Percentiles rank a stretch among this genome's conserved stretches.
These are phyloP conservation scores for Acronicta aceris DNA, from an alignment of 2,888 invertebrate genomes.

Conservation along the genomic window DNA sequence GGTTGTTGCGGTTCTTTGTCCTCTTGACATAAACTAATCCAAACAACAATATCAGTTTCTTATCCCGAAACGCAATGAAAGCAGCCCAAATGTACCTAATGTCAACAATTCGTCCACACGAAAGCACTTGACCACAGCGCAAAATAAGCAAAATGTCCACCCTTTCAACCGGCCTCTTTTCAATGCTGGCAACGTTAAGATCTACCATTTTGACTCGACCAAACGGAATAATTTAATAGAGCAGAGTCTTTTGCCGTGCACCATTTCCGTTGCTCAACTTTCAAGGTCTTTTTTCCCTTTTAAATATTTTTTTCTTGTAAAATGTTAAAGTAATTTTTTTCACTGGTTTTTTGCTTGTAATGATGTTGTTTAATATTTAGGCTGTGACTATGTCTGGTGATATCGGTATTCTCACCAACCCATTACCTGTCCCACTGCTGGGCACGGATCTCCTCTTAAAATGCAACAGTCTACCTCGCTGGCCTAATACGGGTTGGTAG, in stretches of 20 bases:
- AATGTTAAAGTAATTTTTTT: constrained; percentile 26
- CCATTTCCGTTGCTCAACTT: constrained; percentile 68
- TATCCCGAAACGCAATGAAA: constrained; percentile 7
- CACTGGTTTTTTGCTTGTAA: constrained; percentile 24
- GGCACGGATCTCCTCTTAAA: too few relatives aligned
- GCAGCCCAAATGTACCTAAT: constrained; percentile 9
- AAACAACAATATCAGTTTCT: constrained; percentile 1
- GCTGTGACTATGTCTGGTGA: neutral
- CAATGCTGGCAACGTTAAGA: constrained; percentile 79
- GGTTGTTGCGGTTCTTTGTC: too few relatives aligned
- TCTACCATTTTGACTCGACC: constrained; percentile 77
- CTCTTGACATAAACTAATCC: neutral
- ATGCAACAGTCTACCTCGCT: too few relatives aligned
- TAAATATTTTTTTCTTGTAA: constrained; percentile 29
- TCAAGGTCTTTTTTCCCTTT: constrained; percentile 50
- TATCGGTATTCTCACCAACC: too few relatives aligned
- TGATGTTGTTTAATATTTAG: constrained; percentile 18
- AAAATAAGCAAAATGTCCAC: constrained; percentile 58
- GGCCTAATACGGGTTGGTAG: too few relatives aligned
- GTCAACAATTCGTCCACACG: constrained; percentile 45
- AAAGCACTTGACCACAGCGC: constrained; percentile 53
- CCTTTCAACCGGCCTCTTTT: constrained; percentile 68
- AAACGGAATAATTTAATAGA: constrained; percentile 86
- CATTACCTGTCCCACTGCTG: too few relatives aligned
- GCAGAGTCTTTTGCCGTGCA: constrained; percentile 72